A percentile compares a stretch with the other conserved stretches of the same genome.
Evolutionary conservation across 2,888 invertebrate species (phyloP).

Genomic region (Ophraella communa): DNA sequence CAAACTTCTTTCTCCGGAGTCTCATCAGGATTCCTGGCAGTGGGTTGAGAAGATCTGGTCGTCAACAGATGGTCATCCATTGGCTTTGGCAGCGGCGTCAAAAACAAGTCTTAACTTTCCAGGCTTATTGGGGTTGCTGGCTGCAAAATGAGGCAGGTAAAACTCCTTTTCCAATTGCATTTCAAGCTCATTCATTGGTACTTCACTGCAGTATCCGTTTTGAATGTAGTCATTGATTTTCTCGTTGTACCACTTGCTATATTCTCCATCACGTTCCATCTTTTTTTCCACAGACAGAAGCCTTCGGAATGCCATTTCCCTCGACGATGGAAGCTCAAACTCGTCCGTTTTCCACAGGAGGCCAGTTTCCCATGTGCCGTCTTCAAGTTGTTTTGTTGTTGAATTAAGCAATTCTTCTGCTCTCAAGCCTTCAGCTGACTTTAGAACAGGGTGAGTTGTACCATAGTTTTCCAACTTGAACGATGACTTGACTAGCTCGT

Average conservation of each 20-base stretch:
- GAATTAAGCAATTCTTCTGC: no score
- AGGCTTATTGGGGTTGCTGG: neutral
- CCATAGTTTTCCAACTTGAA: no score
- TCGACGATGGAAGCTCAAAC: neutral
- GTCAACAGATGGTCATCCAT: no score
- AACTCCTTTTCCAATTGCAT: neutral
- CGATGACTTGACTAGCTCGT: no score
- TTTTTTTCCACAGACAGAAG: neutral
- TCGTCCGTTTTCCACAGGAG: constrained; percentile 1
- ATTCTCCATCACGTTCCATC: neutral
- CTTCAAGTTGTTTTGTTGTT: no score
- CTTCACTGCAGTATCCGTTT: neutral
- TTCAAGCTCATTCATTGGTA: neutral
- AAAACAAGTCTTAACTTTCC: no score
- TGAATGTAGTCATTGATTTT: neutral
- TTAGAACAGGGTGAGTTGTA: no score
- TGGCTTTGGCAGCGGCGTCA: no score
- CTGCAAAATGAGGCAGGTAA: constrained; percentile 12
- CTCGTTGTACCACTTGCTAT: neutral
- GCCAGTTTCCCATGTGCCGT: no score
- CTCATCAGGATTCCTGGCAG: neutral
- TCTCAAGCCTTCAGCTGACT: no score
- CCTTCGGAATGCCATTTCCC: neutral
- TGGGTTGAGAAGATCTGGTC: no score
- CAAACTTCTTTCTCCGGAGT: neutral